Base-by-base conservation (phyloP, 2,888 invertebrate species). In the Salpingus planirostris region DNA sequence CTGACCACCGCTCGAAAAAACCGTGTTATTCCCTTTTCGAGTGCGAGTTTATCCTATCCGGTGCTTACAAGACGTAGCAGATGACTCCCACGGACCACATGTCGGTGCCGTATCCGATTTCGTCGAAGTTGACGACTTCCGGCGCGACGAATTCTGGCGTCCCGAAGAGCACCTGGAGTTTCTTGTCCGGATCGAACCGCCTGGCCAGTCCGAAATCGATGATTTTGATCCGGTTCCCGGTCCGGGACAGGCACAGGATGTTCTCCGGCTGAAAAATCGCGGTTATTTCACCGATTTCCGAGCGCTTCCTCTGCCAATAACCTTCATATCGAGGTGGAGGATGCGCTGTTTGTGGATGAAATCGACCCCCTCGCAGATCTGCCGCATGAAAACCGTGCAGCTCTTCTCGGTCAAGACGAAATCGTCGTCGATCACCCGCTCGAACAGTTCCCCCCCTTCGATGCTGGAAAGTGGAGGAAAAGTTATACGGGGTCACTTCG, bases 71-170 rank as follows among this genome's bases (percentile, higher is more conserved):
- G 35, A 97, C 93, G 64, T 97, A 97, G 60, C 91, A 90, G 52
- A 98, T 95, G 39, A 98, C 96, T 24, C 97, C 97, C 13, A 98
- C 83, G 31, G 92, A 92, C 97, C 96, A 97, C 93, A 97, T 95
- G 59, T 98, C 98, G 0, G 97, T 95, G 5, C 87, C 86, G 57
- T 84, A 93, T 33, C 89, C 87, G 53, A 98, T 92, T 56, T 86
- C 85, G 61, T 98, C 97, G 65, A 96, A 98, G 70, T 96, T 97
- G 22, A 98, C 92, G 13, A 97, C 93, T 73, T 98, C 97, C 1
- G 97, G 97, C 0, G 96, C 95, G 28, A 96, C 95, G 61, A 98
- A 98, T 68, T 98, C 98, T 0, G 97, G 97, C 1, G 98, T 98
- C 1, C 97, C 98, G 59, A 95, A 96, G 30, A 96, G 68, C 2